Evolutionary conservation across 2,113 vertebrate genomes (phyloP).

Genomic region (Miniopterus natalensis): DNA sequence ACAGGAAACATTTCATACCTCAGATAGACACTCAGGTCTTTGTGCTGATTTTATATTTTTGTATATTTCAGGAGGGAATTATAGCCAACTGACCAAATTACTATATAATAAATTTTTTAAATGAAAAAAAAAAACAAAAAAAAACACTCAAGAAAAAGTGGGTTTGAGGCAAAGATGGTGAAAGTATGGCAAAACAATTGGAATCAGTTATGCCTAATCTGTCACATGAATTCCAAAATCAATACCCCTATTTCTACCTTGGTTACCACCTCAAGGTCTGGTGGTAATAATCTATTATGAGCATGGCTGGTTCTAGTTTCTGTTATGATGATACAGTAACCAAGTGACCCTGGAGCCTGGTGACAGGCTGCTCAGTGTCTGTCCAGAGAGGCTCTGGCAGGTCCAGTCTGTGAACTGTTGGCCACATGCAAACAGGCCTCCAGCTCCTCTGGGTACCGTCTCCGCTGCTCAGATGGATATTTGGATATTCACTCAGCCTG

Average conservation of each 20-base stretch:
- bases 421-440: background rate
- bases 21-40: conserved; percentile 65
- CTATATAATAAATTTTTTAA: conserved; percentile 3
- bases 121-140: background rate
- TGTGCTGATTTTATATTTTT: conserved; percentile 36
- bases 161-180: background rate
- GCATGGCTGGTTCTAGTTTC: background rate
- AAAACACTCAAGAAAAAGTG: background rate
- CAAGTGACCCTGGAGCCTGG: background rate
- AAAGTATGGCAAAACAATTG: conserved; percentile 39
- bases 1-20: conserved; percentile 74
- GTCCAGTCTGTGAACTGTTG: background rate
- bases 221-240: background rate
- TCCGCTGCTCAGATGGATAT: background rate
- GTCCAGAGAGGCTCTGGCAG: too few relatives aligned
- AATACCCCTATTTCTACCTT: background rate
- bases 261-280: background rate
- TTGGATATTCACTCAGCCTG: background rate
- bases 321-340: background rate
- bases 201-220: background rate
- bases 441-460: rapidly evolving
- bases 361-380: background rate
- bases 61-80: conserved; percentile 44
- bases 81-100: conserved; percentile 69
- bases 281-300: background rate